Evolutionary conservation across 2,888 invertebrate species (phyloP), one percentile per base, ranked within the genome.

Genomic region (Hirudinaria manillensis): DNA sequence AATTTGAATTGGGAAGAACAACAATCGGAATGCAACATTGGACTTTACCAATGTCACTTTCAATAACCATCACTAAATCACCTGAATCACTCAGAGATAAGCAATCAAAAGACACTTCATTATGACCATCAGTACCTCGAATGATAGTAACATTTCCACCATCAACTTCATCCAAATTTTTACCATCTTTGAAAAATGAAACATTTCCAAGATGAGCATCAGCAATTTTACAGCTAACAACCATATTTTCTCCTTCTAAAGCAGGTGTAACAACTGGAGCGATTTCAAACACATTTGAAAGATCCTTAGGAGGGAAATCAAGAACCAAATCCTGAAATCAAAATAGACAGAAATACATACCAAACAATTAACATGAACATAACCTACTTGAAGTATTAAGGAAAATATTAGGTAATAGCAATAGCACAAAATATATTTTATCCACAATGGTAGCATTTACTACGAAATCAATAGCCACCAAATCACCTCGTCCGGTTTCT

Each of bases 181-280:
- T 66, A 32, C 70, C 75, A 29, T 76, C 67, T 27, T 53, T 74
- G 27, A 72, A 34, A 67, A 36, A 55, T 27, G 51, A 53, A 45
- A 70, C 74, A 68, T 72, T n/a, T n/a, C 7, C 13, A 6, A n/a
- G 32, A 3, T 3, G 10, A 7, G 32, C 32, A 4, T 24, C 7
- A 29, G n/a, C 32, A 2, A 68, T 7, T 68, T 68, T 68, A 32
- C 6, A 68, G 16, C 10, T 21, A 29, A 68, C 13, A 6, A 68
- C 36, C n/a, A 68, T 68, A 13, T 24, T 36, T 32, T 68, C 68
- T 16, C 68, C 68, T 36, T 34, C 32, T 34, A n/a, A 34, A 68
- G 34, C 68, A 34, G 68, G n/a, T 10, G 2, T 24, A 7, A 32
- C 34, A 34, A 7, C 2, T 4, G 68, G 68, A 34, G 13, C 6